A percentile compares a stretch with the other conserved stretches of the same genome.
Conservation (phyloP, 2,797 vertebrate genomes). For the Notolepis coatsorum region DNA sequence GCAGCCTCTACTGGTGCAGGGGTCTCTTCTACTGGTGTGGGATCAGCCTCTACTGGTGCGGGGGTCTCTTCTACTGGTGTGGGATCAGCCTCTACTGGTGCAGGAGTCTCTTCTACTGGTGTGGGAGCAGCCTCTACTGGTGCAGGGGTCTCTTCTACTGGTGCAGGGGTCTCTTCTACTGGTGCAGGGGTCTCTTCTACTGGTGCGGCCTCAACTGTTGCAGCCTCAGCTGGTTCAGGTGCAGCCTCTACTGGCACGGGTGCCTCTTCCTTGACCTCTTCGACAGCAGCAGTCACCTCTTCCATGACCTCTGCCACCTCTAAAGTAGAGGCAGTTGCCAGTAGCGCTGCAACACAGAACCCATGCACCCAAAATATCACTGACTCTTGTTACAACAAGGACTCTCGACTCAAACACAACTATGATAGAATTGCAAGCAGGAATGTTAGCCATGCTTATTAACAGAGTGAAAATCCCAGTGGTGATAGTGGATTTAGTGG, state of each 20-base stretch:
- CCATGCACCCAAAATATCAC: slow-evolving; percentile 68
- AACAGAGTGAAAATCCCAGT: background rate
- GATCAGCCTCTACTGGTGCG: background rate
- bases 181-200: slow-evolving; percentile 10
- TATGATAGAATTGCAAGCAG: background rate
- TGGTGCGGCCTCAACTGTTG: slow-evolving; percentile 8
- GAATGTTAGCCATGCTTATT: background rate
- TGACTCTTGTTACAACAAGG: slow-evolving; percentile 35
- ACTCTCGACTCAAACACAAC: slow-evolving; percentile 2
- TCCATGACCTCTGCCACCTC: slow-evolving; percentile 36
- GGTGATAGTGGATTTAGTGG: background rate
- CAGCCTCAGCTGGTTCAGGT: background rate
- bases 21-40: slow-evolving; percentile 13
- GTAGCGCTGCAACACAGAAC: slow-evolving; percentile 79
- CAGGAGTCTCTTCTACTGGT: slow-evolving; percentile 20
- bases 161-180: background rate
- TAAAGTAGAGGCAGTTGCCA: slow-evolving; percentile 62
- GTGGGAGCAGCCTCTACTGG: background rate
- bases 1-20: slow-evolving; percentile 4
- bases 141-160: slow-evolving; percentile 6
- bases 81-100: too few species aligned
- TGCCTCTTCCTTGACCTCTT: slow-evolving; percentile 24
- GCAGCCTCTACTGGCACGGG: background rate
- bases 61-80: slow-evolving; percentile 3
- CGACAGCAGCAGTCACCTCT: slow-evolving; percentile 4